Conservation (phyloP, 53 echinoderm and acorn worm genomes). For the Glandiceps talaboti region DNA sequence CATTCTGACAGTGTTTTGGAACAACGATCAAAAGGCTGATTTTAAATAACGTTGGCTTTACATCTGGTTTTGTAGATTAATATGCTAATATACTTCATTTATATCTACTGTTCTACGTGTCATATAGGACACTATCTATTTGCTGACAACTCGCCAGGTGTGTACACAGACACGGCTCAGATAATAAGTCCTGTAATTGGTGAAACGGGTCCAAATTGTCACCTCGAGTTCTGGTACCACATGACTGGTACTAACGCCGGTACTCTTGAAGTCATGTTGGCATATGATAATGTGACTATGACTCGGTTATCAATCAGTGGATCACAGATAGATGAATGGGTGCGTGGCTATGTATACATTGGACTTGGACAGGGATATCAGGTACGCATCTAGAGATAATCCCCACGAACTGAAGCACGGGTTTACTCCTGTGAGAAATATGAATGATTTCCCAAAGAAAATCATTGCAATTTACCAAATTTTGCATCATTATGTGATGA, state of each 20-base stretch:
- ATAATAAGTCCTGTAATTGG: constrained; percentile 23
- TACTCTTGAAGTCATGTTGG: constrained; percentile 31
- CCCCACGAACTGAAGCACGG: no score
- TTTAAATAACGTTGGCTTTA: not conserved
- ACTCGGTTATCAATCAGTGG: constrained; percentile 39
- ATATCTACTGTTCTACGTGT: no score
- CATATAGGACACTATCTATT: constrained; percentile 30
- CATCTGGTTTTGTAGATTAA: no score
- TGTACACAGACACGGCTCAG: constrained; percentile 2
- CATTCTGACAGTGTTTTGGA: no score
- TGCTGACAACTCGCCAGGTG: constrained; percentile 29
- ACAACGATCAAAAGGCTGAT: not conserved
- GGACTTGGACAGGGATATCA: constrained; percentile 18
- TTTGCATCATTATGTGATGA: no score
- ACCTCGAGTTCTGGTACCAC: constrained; percentile 49
- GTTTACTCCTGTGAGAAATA: no score
- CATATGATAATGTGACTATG: constrained; percentile 14
- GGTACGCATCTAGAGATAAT: no score
- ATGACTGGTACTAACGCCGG: constrained; percentile 38
- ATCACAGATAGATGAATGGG: constrained; percentile 35
- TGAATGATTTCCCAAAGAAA: no score
- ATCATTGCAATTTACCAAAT: no score
- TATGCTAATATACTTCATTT: no score
- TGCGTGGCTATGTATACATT: constrained; percentile 23
- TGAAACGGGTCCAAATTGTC: constrained; percentile 24